Evolutionary conservation across 2,113 vertebrate species (phyloP).

Genomic region (Ageneiosus marmoratus): DNA sequence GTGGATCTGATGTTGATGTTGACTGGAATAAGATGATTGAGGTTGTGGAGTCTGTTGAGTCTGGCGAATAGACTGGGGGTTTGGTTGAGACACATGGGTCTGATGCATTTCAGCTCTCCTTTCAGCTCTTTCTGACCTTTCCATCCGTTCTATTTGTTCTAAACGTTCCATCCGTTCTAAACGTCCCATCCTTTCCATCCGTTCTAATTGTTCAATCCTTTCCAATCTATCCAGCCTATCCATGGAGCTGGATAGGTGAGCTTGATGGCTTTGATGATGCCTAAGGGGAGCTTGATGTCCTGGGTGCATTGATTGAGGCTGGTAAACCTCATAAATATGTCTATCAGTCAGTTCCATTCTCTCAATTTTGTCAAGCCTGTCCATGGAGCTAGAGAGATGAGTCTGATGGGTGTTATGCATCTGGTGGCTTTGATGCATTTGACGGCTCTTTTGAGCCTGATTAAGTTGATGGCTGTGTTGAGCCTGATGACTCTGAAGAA

Average conservation of each 20-base stretch:
- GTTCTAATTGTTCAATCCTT: constrained; percentile 42
- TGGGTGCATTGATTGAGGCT: constrained; percentile 59
- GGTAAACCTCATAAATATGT: constrained; percentile 43
- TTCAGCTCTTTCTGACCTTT: constrained; percentile 42
- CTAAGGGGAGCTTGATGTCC: constrained; percentile 64
- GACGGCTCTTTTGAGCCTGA: constrained; percentile 59
- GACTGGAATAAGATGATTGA: constrained; percentile 68
- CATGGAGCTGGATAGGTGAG: constrained; percentile 72
- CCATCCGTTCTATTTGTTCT: constrained; percentile 12
- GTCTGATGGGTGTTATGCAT: constrained; percentile 38
- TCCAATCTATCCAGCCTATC: constrained; percentile 50
- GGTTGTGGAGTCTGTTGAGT: constrained; percentile 30
- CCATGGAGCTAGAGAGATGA: constrained; percentile 54
- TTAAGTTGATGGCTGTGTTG: constrained; percentile 56
- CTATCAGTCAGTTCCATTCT: constrained; percentile 41
- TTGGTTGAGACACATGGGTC: constrained; percentile 31
- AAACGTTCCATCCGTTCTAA: constrained; percentile 34
- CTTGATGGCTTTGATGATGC: constrained; percentile 68
- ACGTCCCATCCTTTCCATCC: constrained; percentile 39
- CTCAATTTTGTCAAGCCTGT: constrained; percentile 53
- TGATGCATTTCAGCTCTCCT: constrained; percentile 55
- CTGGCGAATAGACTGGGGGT: constrained; percentile 30
- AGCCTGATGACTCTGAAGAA: constrained; percentile 66
- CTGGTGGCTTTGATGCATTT: constrained; percentile 61
- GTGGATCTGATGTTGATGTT: constrained; percentile 65